Evolutionary conservation across 2,113 vertebrate species (phyloP).

Genomic region (Echinops telfairi): DNA sequence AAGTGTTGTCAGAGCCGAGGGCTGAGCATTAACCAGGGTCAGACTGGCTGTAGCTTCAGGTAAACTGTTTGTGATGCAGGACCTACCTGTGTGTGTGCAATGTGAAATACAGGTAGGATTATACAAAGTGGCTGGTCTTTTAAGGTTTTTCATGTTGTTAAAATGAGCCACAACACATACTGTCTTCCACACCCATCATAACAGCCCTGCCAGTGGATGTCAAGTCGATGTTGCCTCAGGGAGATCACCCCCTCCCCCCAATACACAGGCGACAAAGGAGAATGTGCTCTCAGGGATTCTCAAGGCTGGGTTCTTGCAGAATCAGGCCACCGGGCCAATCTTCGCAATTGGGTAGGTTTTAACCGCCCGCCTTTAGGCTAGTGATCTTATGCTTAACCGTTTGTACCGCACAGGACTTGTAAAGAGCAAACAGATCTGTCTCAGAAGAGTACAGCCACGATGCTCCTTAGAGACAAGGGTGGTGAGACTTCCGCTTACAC

Average conservation of each 20-base stretch:
- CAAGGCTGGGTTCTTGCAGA: not conserved
- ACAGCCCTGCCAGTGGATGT: not conserved
- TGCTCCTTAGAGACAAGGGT: too few species aligned
- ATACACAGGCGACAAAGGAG: not conserved
- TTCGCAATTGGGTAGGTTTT: not conserved
- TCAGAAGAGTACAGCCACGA: too few species aligned
- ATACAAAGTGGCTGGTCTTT: not conserved
- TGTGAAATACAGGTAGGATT: not conserved
- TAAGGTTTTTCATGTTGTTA: not conserved
- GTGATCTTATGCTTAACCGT: not conserved
- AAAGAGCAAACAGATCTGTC: too few species aligned
- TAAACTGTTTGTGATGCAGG: not conserved
- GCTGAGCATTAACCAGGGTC: too few species aligned
- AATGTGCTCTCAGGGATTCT: not conserved
- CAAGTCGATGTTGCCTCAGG: not conserved
- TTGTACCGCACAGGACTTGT: not conserved
- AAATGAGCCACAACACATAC: not conserved
- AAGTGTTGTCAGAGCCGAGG: fast-evolving
- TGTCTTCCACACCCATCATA: not conserved
- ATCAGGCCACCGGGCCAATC: not conserved
- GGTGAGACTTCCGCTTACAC: too few species aligned
- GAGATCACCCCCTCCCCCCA: not conserved
- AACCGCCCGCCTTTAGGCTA: not conserved
- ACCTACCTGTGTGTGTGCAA: not conserved
- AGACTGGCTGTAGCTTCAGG: not conserved